Conservation (phyloP, 2,888 invertebrate species). For the Pseudanteris insignis region DNA sequence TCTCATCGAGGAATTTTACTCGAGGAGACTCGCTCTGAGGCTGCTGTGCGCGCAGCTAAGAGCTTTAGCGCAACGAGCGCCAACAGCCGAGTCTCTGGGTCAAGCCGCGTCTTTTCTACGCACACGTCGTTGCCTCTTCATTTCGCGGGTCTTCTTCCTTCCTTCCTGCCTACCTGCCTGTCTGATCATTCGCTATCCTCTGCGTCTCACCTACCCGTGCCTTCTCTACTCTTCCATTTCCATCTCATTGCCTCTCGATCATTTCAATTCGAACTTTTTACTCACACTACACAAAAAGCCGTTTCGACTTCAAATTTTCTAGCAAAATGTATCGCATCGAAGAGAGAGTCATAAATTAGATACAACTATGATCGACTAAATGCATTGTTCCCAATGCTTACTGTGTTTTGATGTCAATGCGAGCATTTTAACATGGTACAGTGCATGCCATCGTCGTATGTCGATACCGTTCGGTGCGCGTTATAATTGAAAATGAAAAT, state of each 20-base stretch:
- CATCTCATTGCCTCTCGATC: conserved; percentile 1
- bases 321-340: neutral
- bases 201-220: neutral
- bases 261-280: conserved; percentile 3
- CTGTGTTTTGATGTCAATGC: conserved; percentile 1
- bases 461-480: conserved; percentile 23
- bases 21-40: conserved; percentile 61
- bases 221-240: neutral
- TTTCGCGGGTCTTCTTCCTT: conserved; percentile 15
- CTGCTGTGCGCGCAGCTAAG: conserved; percentile 42
- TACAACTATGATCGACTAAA: neutral
- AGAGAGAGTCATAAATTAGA: neutral
- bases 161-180: conserved; percentile 1
- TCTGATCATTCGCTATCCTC: neutral
- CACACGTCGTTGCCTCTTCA: conserved; percentile 9
- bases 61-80: conserved; percentile 49
- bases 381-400: neutral
- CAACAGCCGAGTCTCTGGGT: conserved; percentile 62
- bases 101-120: conserved; percentile 49
- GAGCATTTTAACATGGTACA: neutral
- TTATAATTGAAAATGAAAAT: conserved; percentile 37
- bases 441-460: conserved; percentile 7
- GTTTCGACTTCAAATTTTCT: conserved; percentile 1
- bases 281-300: neutral
- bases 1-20: conserved; percentile 64